These are phyloP conservation scores for Tuta absoluta DNA, from an alignment of 2,888 invertebrate species.

Conservation along the genomic window DNA sequence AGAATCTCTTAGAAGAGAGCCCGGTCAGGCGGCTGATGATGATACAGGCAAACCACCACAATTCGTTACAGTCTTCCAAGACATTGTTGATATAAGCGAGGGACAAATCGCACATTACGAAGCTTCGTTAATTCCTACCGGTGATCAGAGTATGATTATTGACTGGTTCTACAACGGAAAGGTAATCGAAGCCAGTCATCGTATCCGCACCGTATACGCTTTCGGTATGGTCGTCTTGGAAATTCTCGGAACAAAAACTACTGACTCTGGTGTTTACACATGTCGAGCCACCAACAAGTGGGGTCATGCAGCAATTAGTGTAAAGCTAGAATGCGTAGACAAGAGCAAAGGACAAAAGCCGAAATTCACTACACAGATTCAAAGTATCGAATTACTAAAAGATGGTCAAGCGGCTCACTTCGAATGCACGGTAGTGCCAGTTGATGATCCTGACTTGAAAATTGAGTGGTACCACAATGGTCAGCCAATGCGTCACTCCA, in stretches of 20 bases:
- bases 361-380: constrained; percentile 92
- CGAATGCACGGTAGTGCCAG: constrained; percentile 96
- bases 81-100: constrained; percentile 92
- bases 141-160: constrained; percentile 95
- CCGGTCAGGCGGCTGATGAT: constrained; percentile 84
- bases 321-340: constrained; percentile 90
- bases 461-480: constrained; percentile 99
- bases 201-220: constrained; percentile 95
- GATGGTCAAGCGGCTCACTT: constrained; percentile 97
- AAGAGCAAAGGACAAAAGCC: constrained; percentile 93
- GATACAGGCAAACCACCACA: constrained; percentile 93
- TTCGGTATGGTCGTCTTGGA: constrained; percentile 99
- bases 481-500: constrained; percentile 92
- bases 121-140: constrained; percentile 95
- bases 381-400: constrained; percentile 90
- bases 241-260: constrained; percentile 95
- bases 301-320: constrained; percentile 93
- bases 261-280: constrained; percentile 94
- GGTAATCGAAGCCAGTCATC: constrained; percentile 92
- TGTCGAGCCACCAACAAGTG: constrained; percentile 94
- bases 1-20: constrained; percentile 89
- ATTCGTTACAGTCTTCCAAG: constrained; percentile 93
- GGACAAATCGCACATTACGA: constrained; percentile 99
- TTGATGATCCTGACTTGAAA: constrained; percentile 95
- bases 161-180: constrained; percentile 98